Base-by-base conservation (phyloP, 2,888 invertebrate genomes). In the Steinernema scapterisci region DNA sequence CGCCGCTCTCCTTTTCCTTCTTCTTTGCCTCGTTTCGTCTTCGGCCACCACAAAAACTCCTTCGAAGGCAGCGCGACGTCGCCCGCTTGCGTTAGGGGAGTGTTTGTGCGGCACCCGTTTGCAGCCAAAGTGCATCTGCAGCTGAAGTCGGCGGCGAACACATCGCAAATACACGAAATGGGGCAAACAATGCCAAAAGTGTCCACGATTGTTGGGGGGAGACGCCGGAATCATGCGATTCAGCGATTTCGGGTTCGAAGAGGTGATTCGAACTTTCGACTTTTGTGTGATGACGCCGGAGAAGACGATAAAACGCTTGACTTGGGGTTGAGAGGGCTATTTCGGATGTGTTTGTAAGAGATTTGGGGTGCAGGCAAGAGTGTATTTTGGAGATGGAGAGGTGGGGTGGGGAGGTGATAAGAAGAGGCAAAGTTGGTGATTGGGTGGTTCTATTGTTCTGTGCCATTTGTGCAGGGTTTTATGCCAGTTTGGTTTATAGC, bases 61-160 rank as follows among this genome's bases (percentile, higher is more conserved):
- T 19, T 48, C 48, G 19, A 48, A 48, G 16, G 63, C n/a, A n/a
- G n/a, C n/a, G n/a, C n/a, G 16, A 6, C 31, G 31, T 38, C 38
- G 38, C 38, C 9, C 38, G 38, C 38, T 38, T 38, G 38, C 9
- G 9, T 38, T 38, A 38, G 38, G n/a, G n/a, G 38, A 38, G 38
- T 63, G 63, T 63, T 63, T 63, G 63, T 63, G 63, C 27, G 63
- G 21, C 52, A 25, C 21, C 23, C 25, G 54, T 23, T 31, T 27
- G 63, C 63, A 63, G 27, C 63, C 31, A 63, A 63, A 63, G 63
- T 63, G 63, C 63, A 63, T 63, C 25, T 63, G 63, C 63, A 63
- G 52, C 21, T 9, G 21, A 19, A 5, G 48, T 6, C 6, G 52
- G 23, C 19, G 52, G 48, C 48, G 48, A 48, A 16, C 3, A 19